Evolutionary conservation across 2,797 vertebrate genomes (phyloP).

Genomic region (Poeciliopsis presidionis): DNA sequence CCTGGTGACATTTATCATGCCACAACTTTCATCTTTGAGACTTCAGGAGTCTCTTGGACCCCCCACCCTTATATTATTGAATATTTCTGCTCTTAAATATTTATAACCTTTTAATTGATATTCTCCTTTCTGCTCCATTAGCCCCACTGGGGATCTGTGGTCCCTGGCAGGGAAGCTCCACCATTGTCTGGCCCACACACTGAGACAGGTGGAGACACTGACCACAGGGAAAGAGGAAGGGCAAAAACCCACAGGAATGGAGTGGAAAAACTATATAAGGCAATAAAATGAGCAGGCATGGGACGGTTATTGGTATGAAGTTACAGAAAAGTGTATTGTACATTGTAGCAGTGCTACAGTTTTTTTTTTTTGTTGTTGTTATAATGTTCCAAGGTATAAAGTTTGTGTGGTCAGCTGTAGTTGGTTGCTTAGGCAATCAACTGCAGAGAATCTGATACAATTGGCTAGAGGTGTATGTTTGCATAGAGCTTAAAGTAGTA

Average conservation of each 20-base stretch:
- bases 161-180: conserved; percentile 70
- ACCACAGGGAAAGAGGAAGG: conserved; percentile 57
- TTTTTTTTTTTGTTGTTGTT: background rate
- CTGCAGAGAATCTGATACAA: background rate
- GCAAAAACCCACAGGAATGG: conserved; percentile 24
- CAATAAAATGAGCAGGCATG: conserved; percentile 5
- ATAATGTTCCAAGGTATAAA: background rate
- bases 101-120: conserved; percentile 87
- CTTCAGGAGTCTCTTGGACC: conserved; percentile 66
- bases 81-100: conserved; percentile 86
- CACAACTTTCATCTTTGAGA: conserved; percentile 80
- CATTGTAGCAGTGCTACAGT: background rate
- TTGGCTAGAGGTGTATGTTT: background rate
- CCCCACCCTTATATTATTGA: conserved; percentile 82
- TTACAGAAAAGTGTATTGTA: background rate
- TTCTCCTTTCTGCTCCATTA: conserved; percentile 78
- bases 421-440: too few relatives aligned
- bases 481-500: background rate
- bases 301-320: background rate
- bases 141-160: conserved; percentile 73
- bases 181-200: conserved; percentile 72
- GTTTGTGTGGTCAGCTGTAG: background rate
- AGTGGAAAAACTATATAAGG: conserved; percentile 3
- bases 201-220: conserved; percentile 72
- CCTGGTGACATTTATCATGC: conserved; percentile 80